Base-by-base conservation (phyloP, 2,888 invertebrate species). In the Ophraella communa region DNA sequence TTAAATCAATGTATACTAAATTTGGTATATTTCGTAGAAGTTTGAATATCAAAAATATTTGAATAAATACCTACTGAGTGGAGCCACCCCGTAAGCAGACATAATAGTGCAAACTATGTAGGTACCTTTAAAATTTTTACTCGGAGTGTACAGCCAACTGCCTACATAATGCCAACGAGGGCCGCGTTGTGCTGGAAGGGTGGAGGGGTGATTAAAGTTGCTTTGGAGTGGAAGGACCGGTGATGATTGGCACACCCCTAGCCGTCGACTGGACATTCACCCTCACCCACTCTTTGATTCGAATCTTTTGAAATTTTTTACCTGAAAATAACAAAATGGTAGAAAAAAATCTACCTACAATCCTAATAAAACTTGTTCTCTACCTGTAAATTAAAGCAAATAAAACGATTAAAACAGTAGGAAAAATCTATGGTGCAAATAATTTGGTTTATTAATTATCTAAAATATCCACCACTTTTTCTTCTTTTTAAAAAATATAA, bases 221-320 rank as follows among this genome's bases (percentile, higher is more conserved):
- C 59, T 64, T 30, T 64, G 44, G 67, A 67, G 69, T 69, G 69
- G 67, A 59, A 62, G 69, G 70, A 68, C 67, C 73, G 76, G 72
- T 76, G 74, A 76, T 73, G 76, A 79, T 77, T 76, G 77, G 78
- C 71, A 75, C 71, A 76, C 76, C 77, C 73, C 74, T 74, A 67
- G 74, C 73, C 73, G 77, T 70, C 77, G 73, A 73, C 77, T 76
- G 78, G 77, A 77, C 78, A 77, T 69, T 72, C 73, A 54, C 63
- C 73, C 75, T 73, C 77, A 65, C 64, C 70, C 69, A 64, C 67
- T 23, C 59, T 30, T 17, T 42, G 44, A 42, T 17, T 24, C 33
- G 57, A 53, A 63, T 59, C 66, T 64, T 64, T 71, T 71, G 64
- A 65, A 54, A 47, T 47, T 56, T 33, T 70, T 67, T 71, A 67